Evolutionary conservation across 2,888 invertebrate species (phyloP), one percentile per base, ranked within the genome.

Genomic region (Dolichomitus sp.): DNA sequence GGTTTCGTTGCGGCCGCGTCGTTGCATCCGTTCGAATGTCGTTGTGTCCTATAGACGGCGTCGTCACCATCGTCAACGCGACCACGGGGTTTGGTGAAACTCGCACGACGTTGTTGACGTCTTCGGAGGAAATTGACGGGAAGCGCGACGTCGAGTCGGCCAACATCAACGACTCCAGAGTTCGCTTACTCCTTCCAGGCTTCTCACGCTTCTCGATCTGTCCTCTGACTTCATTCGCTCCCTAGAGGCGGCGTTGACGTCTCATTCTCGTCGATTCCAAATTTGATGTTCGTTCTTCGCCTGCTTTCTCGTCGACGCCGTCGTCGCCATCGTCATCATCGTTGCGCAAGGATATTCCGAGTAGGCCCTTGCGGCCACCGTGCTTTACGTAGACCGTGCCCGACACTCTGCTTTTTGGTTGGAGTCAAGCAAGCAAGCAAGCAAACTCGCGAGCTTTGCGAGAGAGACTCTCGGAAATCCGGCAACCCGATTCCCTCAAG

Each of bases 391-490:
- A 14, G 11, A 57, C n/a, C 57, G 23, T 27, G 30, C 30, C n/a
- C 2, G 37, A 7, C 37, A 37, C 48, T 40, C 37, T 48, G 48
- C 33, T 17, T 40, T 27, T 45, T 19, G 45, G 33, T 7, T 54
- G 17, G 70, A 45, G 59, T 57, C 30, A 14, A 33, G 27, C 27
- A 68, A 19, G 50, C 42, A 45, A 19, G 42, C 30, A 30, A 33
- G 57, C 61, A 61, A 37, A 37, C 61, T 17, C 37, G 37, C 14
- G 30, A 57, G 61, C 19, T 37, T n/a, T 17, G 17, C 6, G 50
- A 40, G 54, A 69, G 73, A 37, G 73, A 73, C 33, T 79, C 57
- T 65, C 82, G 82, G 79, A 82, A 75, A 82, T 82, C 79, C 79
- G 75, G 69, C 63, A 42, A 48, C 70, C 68, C 78, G 78, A 74